Evolutionary conservation across 1,140 invertebrate genomes (phyloP).

Genomic region (Sipha flava): DNA sequence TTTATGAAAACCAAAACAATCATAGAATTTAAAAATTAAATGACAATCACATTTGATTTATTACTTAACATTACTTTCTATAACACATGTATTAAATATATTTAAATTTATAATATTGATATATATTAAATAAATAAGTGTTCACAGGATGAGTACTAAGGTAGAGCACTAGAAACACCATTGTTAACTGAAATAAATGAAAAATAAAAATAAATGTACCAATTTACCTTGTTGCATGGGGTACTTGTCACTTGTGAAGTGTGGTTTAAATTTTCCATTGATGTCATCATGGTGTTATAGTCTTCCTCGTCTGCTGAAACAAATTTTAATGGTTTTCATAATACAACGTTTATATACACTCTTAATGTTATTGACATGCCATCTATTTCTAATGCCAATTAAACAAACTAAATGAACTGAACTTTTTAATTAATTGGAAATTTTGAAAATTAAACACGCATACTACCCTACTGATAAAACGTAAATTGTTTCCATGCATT

Average conservation of each 20-base stretch:
- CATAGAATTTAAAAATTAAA: too few species aligned
- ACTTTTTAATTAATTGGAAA: background rate
- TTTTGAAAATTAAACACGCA: background rate
- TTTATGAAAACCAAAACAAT: too few species aligned
- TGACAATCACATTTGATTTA: too few species aligned
- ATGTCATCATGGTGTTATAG: background rate
- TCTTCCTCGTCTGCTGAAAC: constrained; percentile 22
- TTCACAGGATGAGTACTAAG: too few species aligned
- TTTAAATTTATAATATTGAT: too few species aligned
- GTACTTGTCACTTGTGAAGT: background rate
- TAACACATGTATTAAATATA: background rate
- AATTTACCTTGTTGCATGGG: constrained; percentile 12
- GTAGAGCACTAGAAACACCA: background rate
- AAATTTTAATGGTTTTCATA: background rate
- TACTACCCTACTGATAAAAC: background rate
- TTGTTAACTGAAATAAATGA: background rate
- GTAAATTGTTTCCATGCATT: background rate
- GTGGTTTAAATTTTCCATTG: constrained; percentile 20
- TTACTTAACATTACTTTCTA: too few species aligned
- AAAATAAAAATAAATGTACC: background rate
- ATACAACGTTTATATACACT: background rate
- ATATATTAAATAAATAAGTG: too few species aligned
- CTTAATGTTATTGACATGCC: background rate
- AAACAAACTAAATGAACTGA: background rate
- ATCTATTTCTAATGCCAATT: background rate